Evolutionary conservation across 2,888 invertebrate genomes (phyloP).

Genomic region (Isotomurus palustris): DNA sequence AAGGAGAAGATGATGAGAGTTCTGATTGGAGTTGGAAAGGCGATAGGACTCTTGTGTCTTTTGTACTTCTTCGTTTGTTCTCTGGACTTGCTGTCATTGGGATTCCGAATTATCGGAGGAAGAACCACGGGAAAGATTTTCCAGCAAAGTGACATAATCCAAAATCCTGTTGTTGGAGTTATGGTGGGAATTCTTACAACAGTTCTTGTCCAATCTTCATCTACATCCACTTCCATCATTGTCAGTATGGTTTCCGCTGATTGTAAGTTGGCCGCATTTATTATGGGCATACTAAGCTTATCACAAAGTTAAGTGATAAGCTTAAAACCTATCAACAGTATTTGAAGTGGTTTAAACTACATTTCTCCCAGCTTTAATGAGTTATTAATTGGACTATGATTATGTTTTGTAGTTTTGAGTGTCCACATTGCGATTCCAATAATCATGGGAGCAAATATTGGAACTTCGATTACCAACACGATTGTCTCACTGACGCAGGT

Average conservation of each 20-base stretch:
- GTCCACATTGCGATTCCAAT: conserved; percentile 54
- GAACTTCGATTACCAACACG: conserved; percentile 56
- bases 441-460: conserved; percentile 56
- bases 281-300: not conserved
- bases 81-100: conserved; percentile 50
- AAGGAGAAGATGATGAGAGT: conserved; percentile 45
- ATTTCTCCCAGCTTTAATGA: too few relatives aligned
- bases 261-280: conserved; percentile 46
- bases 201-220: conserved; percentile 56
- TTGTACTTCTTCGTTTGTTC: conserved; percentile 53
- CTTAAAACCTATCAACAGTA: too few relatives aligned
- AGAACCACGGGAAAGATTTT: conserved; percentile 47
- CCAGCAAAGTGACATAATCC: conserved; percentile 50
- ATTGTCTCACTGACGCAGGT: conserved; percentile 53
- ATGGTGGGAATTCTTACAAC: conserved; percentile 54
- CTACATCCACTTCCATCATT: conserved; percentile 54
- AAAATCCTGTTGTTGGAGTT: conserved; percentile 54
- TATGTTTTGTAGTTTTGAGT: conserved; percentile 47
- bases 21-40: conserved; percentile 42
- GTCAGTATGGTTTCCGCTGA: conserved; percentile 52
- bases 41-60: conserved; percentile 45
- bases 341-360: too few relatives aligned
- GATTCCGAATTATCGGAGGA: conserved; percentile 50
- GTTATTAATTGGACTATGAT: too few relatives aligned
- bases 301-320: not conserved